Evolutionary conservation across 2,888 invertebrate genomes (phyloP).

Genomic region (Cylloceria caligata): DNA sequence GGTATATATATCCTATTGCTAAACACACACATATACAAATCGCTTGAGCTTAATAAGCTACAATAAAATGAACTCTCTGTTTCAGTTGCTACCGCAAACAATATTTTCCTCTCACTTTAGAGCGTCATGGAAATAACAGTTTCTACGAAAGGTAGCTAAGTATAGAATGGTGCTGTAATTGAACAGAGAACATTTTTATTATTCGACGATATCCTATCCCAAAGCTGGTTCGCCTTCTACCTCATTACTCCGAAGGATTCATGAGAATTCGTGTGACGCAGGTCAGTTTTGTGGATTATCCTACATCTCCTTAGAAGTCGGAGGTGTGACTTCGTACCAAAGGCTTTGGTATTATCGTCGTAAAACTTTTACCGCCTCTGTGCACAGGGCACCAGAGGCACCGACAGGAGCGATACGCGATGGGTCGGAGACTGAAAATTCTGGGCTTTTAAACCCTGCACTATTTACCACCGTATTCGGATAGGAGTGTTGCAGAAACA

Average conservation of each 20-base stretch:
- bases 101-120: background rate
- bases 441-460: background rate
- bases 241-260: background rate
- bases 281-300: constrained; percentile 50
- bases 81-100: background rate
- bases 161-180: background rate
- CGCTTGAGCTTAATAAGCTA: background rate
- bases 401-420: constrained; percentile 36
- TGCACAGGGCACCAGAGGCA: constrained; percentile 36
- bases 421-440: background rate
- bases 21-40: background rate
- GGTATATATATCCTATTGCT: background rate
- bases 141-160: background rate
- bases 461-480: constrained; percentile 14
- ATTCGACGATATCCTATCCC: background rate
- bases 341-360: constrained; percentile 35
- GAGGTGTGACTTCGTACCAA: constrained; percentile 38
- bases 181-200: background rate
- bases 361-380: constrained; percentile 11
- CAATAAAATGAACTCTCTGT: background rate
- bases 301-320: constrained; percentile 7
- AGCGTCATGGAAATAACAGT: background rate
- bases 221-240: background rate
- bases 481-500: background rate
- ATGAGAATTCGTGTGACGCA: constrained; percentile 26